Conservation (phyloP, 2,888 invertebrate genomes). For the Aleiodes alternator region DNA sequence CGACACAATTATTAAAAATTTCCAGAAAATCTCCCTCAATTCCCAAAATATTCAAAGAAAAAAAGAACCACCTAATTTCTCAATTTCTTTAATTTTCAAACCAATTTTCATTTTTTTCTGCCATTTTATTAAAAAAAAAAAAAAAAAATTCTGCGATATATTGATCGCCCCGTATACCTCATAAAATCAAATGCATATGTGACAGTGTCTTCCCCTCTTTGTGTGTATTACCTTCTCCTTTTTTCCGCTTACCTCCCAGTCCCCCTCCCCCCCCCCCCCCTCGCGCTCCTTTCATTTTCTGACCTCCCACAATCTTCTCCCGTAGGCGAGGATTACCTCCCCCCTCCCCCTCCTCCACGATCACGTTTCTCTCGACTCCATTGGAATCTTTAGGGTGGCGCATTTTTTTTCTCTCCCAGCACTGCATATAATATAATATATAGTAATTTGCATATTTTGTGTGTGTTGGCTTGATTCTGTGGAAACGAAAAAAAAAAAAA, state of each 20-base stretch:
- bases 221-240: conserved; percentile 2
- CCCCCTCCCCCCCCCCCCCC: conserved; percentile 21
- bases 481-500: not conserved
- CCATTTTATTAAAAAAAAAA: too few relatives aligned
- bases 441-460: conserved; percentile 74
- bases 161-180: conserved; percentile 40
- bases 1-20: too few relatives aligned
- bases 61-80: too few relatives aligned
- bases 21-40: too few relatives aligned
- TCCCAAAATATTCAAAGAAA: too few relatives aligned
- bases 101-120: too few relatives aligned
- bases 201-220: conserved; percentile 20
- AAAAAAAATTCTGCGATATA: conserved; percentile 16
- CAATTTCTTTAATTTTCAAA: too few relatives aligned
- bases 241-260: conserved; percentile 42
- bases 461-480: conserved; percentile 46
- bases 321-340: conserved; percentile 71
- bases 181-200: conserved; percentile 30
- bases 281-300: conserved; percentile 60
- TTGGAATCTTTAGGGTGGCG: conserved; percentile 33
- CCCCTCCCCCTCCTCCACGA: conserved; percentile 56
- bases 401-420: conserved; percentile 10
- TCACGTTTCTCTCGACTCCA: conserved; percentile 19
- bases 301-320: conserved; percentile 69
- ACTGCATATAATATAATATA: too few relatives aligned